These are phyloP conservation scores for Rhorus exstirpatorius DNA, from an alignment of 2,888 invertebrate species.

Conservation along the genomic window DNA sequence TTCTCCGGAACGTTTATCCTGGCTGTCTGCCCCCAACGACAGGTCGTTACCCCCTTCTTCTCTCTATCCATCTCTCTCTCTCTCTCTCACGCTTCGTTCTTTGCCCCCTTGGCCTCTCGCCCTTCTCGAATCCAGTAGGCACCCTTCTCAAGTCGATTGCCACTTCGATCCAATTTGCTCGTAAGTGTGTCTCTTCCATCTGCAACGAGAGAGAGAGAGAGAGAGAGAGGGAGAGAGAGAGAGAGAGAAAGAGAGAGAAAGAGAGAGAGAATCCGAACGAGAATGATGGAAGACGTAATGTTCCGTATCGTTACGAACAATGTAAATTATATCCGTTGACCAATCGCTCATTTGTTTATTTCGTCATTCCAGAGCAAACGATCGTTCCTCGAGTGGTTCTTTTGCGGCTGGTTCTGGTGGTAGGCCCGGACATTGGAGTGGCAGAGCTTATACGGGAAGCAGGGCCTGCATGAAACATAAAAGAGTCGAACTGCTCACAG, in stretches of 20 bases:
- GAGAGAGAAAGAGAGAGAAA: not conserved
- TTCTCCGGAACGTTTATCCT: constrained; percentile 66
- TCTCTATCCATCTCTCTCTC: not conserved
- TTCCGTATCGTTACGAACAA: not conserved
- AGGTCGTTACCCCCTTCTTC: constrained; percentile 65
- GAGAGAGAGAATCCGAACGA: not conserved
- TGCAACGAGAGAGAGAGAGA: constrained; percentile 6
- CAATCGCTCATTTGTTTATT: not conserved
- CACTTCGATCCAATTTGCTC: constrained; percentile 56
- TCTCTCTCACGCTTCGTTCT: not conserved
- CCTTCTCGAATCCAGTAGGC: constrained; percentile 3
- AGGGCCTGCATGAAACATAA: too few relatives aligned
- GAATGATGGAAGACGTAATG: constrained; percentile 30
- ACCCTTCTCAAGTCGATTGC: constrained; percentile 52
- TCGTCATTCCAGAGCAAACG: not conserved
- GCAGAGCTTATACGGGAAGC: too few relatives aligned
- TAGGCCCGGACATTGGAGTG: too few relatives aligned
- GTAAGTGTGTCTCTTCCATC: constrained; percentile 42
- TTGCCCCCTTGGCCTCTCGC: not conserved
- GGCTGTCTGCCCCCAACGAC: constrained; percentile 67
- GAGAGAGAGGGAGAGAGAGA: not conserved
- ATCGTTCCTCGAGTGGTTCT: too few relatives aligned
- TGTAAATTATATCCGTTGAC: not conserved
- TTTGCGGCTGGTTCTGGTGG: too few relatives aligned
- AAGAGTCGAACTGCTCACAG: too few relatives aligned